phyloP scores from a whole-genome alignment of 2,888 invertebrate genomes.

The Ommatoiulus sabulosus region DNA sequence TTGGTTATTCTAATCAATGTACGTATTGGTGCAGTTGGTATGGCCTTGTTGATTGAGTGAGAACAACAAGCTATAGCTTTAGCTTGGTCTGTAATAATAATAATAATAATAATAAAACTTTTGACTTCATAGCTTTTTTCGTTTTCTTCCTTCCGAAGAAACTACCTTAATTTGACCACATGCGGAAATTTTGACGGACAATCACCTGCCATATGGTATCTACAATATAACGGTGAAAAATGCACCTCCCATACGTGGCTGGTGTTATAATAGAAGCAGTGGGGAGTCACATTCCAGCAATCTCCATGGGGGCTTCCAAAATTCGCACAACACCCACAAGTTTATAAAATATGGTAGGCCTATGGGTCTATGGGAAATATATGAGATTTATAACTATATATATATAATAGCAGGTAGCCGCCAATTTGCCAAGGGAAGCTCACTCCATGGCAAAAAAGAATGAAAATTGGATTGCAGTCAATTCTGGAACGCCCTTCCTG shows the following conservation, averaged over 20 bases:
- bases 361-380: not conserved
- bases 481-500: constrained; percentile 25
- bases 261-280: not conserved
- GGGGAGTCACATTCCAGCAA: not conserved
- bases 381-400: not conserved
- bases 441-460: not conserved
- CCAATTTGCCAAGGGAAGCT: not conserved
- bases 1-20: not conserved
- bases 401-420: not conserved
- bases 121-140: not conserved
- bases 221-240: not conserved
- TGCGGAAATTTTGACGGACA: not conserved
- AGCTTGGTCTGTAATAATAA: too few relatives aligned
- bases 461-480: not conserved
- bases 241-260: not conserved
- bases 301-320: not conserved
- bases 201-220: not conserved
- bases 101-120: too few relatives aligned
- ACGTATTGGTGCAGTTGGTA: not conserved
- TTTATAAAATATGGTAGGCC: not conserved
- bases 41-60: not conserved
- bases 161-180: not conserved
- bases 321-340: not conserved
- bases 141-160: not conserved
- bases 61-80: not conserved